Percentiles rank a stretch among this genome's conserved stretches.
Conservation (phyloP, 1,140 invertebrate species). For the Drosophila grimshawi region DNA sequence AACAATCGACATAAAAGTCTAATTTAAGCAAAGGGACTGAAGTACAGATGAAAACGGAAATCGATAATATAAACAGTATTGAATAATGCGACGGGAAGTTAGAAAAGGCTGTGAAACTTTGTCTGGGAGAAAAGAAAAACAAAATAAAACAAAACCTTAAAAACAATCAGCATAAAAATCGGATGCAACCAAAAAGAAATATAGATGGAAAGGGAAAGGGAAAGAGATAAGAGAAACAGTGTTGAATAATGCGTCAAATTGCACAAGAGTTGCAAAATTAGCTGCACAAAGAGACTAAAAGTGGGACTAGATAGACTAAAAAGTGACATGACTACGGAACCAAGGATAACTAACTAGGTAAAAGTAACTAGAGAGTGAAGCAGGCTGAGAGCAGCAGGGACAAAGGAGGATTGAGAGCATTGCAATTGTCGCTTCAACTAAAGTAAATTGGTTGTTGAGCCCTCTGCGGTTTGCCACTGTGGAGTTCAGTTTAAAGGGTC, state of each 20-base stretch:
- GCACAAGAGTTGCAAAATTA: conserved; percentile 1
- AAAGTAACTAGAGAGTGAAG: neutral
- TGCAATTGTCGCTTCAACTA: conserved; percentile 43
- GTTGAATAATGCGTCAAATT: conserved; percentile 5
- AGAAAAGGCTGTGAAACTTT: too few species aligned
- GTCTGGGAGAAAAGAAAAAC: too few species aligned
- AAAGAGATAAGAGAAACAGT: neutral
- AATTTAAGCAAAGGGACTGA: too few species aligned
- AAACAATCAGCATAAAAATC: neutral
- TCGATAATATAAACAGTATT: too few species aligned
- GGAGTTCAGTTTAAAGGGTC: neutral
- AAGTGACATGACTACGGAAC: too few species aligned
- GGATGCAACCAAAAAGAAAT: neutral
- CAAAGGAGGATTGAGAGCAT: neutral
- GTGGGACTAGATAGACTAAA: too few species aligned
- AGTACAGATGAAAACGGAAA: too few species aligned
- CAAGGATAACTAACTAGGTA: neutral
- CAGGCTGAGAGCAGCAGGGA: neutral
- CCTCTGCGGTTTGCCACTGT: conserved; percentile 6
- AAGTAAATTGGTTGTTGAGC: conserved; percentile 44
- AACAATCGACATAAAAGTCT: too few species aligned
- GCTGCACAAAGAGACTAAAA: conserved; percentile 2
- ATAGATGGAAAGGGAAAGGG: neutral
- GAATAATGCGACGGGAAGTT: too few species aligned
- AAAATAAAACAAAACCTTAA: neutral